These are phyloP conservation scores for Enteromius thamalakanensis DNA, from an alignment of 2,797 vertebrate genomes.

Conservation along the genomic window DNA sequence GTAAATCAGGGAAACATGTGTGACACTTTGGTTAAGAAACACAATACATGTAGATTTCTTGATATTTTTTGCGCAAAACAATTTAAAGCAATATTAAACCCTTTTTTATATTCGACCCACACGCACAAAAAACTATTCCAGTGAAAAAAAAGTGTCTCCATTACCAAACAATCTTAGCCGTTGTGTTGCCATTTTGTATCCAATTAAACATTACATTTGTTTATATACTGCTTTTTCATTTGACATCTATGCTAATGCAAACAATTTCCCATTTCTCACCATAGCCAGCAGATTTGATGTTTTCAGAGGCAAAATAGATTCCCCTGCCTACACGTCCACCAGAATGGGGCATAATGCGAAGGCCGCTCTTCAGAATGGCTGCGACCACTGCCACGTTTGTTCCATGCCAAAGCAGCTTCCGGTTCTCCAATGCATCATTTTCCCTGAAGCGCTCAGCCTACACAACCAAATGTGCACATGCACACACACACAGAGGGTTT, in stretches of 20 bases:
- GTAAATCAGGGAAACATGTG: too few relatives aligned
- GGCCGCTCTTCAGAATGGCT: conserved; percentile 89
- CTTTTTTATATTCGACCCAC: too few relatives aligned
- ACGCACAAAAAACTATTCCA: too few relatives aligned
- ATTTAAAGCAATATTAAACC: too few relatives aligned
- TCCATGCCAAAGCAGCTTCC: conserved; percentile 91
- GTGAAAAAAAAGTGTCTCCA: neutral
- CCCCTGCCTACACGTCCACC: conserved; percentile 87
- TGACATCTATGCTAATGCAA: neutral
- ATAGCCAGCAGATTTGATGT: conserved; percentile 84
- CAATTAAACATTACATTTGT: neutral
- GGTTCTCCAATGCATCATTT: conserved; percentile 80
- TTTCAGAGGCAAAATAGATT: conserved; percentile 95
- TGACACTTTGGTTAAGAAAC: too few relatives aligned
- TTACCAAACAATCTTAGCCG: neutral
- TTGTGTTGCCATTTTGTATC: neutral
- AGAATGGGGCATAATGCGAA: conserved; percentile 93
- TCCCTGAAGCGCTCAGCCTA: conserved; percentile 80
- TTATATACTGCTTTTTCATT: conserved; percentile 5
- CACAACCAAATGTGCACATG: conserved; percentile 19
- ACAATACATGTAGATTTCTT: too few relatives aligned
- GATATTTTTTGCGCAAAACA: too few relatives aligned
- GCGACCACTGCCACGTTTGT: conserved; percentile 89
- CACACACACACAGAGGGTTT: neutral
- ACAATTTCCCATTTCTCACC: conserved; percentile 70